Base-by-base conservation (phyloP, 1,140 invertebrate species). In the Drosophila pseudoobscura region DNA sequence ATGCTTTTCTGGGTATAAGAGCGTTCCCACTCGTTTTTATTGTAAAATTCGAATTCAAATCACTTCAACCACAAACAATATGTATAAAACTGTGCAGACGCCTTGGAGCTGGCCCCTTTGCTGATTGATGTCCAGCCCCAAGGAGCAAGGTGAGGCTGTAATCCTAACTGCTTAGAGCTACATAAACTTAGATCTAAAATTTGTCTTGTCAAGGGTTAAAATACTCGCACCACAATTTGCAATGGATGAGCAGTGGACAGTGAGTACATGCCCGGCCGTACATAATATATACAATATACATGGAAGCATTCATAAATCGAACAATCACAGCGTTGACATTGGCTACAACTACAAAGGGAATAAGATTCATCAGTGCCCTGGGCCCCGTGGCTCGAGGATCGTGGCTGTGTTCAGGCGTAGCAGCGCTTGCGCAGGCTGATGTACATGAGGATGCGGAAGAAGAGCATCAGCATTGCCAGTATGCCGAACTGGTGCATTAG, bases 391-490 rank as follows among this genome's bases (percentile, higher is more conserved):
- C 20, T 20, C 2, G 15, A 2, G 31, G 22, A 24, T 39, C 2
- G 17, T 4, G 31, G 22, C 31, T 39, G 20, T 45, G 26, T 29
- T 93, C 92, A 94, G 60, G 93, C 93, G 4, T 92, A 88, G 79
- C 94, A 94, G 41, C 93, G 90, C 83, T 91, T 92, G 56, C 92
- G 92, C 17, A 94, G 88, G 49, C 93, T 93, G 17, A 94, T 91
- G 80, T 92, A 94, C 82, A 93, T 92, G 6, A 94, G 62, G 7
- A 92, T 91, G 64, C 94, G 91, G 62, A 93, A 93, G 22, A 93
- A 78, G 6, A 94, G 46, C 91, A 94, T 92, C 15, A 94, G 91
- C 31, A 80, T 70, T 9, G 93, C 59, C 79, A 94, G 92, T n/a
- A 92, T 78, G 0, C 85, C 71, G 17, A 94, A 92, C 91, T 94